Conservation (phyloP, 2,888 invertebrate genomes). For the Cryptus armator region DNA sequence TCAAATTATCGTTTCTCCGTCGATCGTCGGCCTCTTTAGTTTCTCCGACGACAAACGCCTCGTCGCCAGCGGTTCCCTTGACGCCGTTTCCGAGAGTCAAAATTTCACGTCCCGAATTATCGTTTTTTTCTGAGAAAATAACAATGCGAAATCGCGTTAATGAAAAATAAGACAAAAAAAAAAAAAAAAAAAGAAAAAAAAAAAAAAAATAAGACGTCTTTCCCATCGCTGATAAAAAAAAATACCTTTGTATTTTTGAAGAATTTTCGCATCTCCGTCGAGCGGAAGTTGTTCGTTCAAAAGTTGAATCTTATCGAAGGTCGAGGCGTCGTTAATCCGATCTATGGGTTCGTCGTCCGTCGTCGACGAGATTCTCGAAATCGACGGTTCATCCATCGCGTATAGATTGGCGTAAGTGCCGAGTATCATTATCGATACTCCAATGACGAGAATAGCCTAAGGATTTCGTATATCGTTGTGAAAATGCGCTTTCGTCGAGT, state of each 20-base stretch:
- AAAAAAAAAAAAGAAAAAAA: slow-evolving; percentile 2
- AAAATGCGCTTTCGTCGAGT: neutral
- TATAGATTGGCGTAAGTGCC: slow-evolving; percentile 96
- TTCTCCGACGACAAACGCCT: neutral
- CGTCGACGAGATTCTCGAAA: slow-evolving; percentile 75
- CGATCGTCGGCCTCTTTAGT: neutral
- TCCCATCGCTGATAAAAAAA: neutral
- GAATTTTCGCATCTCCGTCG: slow-evolving; percentile 66
- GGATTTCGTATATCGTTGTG: slow-evolving; percentile 79
- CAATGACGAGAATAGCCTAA: slow-evolving; percentile 91
- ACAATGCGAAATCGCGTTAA: neutral
- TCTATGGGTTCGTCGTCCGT: slow-evolving; percentile 77
- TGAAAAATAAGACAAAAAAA: slow-evolving; percentile 38
- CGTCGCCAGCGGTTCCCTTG: neutral
- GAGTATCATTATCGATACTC: slow-evolving; percentile 94
- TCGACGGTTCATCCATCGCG: slow-evolving; percentile 89
- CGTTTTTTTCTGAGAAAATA: slow-evolving; percentile 68
- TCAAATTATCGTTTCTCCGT: slow-evolving; percentile 79
- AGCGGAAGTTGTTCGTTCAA: slow-evolving; percentile 13
- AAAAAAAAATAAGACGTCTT: neutral
- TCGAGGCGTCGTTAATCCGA: slow-evolving; percentile 76
- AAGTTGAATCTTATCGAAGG: slow-evolving; percentile 39
- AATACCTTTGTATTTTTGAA: slow-evolving; percentile 73
- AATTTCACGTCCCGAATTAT: slow-evolving; percentile 56
- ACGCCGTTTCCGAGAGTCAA: neutral